Base-by-base conservation (phyloP, 2,797 vertebrate genomes). In the Potorous gilbertii region DNA sequence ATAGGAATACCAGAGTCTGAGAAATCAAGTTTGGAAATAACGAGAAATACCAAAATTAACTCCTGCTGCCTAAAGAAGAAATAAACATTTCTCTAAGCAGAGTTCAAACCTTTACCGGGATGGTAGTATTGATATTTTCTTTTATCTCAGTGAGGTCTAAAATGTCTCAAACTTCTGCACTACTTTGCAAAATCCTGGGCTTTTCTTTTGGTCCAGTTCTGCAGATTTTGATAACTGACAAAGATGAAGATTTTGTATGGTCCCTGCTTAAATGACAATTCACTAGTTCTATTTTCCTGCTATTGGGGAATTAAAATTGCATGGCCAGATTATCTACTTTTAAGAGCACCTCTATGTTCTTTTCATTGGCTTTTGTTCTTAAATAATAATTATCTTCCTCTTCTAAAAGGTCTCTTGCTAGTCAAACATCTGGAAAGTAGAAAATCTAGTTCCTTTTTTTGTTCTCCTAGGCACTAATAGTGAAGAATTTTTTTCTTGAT, bases 401-500 rank as follows among this genome's bases (percentile, higher is more conserved):
- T 74, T 18, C 46, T 31, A 29, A 92, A 91, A 27, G 57, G 40
- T 14, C 0, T 52, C 46, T 0, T 4, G 11, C 62, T 21, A 74
- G 62, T n/a, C 54, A 34, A 74, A 14, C 28, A 50, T 55, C 40
- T 56, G 34, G 50, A 13, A 54, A 0, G 21, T 21, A 27, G 24
- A 3, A 0, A 0, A 12, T 3, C 40, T 16, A 1, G 24, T 27
- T 27, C 55, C 94, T 0, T 0, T 0, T 28, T 9, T n/a, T 40
- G 27, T 66, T 11, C 28, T 46, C 21, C 66, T 87, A n/a, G 92
- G 9, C 34, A 55, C 0, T 28, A 91, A 3, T 0, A 0, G n/a
- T 1, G 46, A 46, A 46, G 62, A 0, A 3, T 5, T 46, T 4
- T 55, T 0, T 56, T 90, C 0, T 27, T 4, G 46, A 24, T 13